phyloP scores from a whole-genome alignment of 2,888 invertebrate genomes.

The Sarcophaga rosellei region DNA sequence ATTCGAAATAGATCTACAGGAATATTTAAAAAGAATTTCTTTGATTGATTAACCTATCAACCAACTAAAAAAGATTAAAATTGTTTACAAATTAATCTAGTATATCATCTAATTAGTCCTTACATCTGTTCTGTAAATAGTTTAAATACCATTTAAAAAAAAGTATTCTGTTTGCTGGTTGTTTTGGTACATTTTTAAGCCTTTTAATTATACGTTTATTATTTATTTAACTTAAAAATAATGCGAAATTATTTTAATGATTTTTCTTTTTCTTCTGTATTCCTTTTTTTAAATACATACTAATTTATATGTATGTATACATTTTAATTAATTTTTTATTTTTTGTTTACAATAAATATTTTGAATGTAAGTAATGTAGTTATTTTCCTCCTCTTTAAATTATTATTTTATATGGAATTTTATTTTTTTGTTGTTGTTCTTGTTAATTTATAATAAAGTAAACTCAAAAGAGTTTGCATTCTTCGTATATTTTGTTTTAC shows the following conservation, averaged over 20 bases:
- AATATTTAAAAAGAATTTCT: no score
- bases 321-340: constrained; percentile 15
- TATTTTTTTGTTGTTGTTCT: constrained; percentile 13
- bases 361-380: neutral
- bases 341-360: constrained; percentile 37
- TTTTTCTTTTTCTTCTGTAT: neutral
- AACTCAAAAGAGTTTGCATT: constrained; percentile 41
- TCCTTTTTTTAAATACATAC: no score
- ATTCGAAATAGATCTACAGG: no score
- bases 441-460: constrained; percentile 4
- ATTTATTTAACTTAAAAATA: constrained; percentile 34
- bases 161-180: neutral
- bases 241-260: neutral
- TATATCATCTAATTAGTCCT: no score
- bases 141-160: neutral
- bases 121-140: neutral
- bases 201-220: neutral
- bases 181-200: neutral
- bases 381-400: constrained; percentile 14
- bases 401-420: constrained; percentile 64
- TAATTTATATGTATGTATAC: neutral
- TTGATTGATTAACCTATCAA: neutral
- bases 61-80: no score
- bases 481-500: no score
- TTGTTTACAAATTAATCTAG: no score